A percentile compares a stretch with the other conserved stretches of the same genome.
Conservation (phyloP, 2,888 invertebrate genomes). For the Stegophylla sp. region DNA sequence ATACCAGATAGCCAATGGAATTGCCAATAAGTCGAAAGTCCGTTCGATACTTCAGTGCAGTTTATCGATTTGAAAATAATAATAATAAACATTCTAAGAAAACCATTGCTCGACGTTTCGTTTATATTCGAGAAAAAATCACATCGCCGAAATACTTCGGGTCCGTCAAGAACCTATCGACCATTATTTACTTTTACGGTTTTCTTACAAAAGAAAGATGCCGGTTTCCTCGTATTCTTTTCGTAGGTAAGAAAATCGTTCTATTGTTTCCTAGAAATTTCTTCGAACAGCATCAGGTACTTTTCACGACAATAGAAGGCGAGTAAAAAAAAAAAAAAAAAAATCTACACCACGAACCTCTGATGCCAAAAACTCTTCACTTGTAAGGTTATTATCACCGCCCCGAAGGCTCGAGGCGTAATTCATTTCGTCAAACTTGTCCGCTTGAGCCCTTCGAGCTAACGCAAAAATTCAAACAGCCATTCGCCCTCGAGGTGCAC, state of each 20-base stretch:
- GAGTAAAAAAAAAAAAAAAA: constrained; percentile 3
- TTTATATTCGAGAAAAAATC: no score
- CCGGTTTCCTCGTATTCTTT: neutral
- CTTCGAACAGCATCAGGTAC: neutral
- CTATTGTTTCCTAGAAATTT: neutral
- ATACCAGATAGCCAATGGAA: no score
- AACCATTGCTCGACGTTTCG: no score
- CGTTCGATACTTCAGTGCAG: no score
- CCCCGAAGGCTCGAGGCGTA: neutral
- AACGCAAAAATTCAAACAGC: constrained; percentile 18
- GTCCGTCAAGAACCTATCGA: no score
- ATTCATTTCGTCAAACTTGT: constrained; percentile 29
- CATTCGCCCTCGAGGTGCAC: constrained; percentile 30
- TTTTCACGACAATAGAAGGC: neutral
- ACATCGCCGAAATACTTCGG: no score
- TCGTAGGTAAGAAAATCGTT: neutral
- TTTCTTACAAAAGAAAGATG: no score
- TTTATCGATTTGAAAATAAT: no score
- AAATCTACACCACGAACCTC: neutral
- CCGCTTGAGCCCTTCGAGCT: neutral
- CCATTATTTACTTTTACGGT: no score
- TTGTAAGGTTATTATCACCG: neutral
- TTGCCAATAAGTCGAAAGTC: no score
- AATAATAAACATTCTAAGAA: no score
- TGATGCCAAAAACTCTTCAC: constrained; percentile 7